Percentiles rank a stretch among this genome's conserved stretches.
phyloP scores from a whole-genome alignment of 1,140 invertebrate genomes.

The Drosophila willistoni region DNA sequence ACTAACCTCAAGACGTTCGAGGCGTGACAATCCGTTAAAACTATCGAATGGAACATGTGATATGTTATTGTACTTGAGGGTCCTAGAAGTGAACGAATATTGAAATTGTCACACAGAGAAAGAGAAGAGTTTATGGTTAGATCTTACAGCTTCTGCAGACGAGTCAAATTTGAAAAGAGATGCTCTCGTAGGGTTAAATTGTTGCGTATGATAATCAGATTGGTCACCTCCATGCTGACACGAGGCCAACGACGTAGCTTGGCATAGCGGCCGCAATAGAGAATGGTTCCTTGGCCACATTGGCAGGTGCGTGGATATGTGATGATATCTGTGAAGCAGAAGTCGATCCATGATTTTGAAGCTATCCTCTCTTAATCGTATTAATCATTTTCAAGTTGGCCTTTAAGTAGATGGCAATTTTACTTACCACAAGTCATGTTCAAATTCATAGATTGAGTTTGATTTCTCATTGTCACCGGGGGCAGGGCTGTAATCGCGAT shows the following conservation, averaged over 20 bases:
- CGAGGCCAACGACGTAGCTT: slow-evolving; percentile 59
- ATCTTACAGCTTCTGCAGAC: slow-evolving; percentile 64
- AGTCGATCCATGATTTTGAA: no score
- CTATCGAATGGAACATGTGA: slow-evolving; percentile 68
- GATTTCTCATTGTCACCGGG: slow-evolving; percentile 38
- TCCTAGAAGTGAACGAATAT: slow-evolving; percentile 29
- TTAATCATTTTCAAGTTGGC: no score
- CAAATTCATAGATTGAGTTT: slow-evolving; percentile 25
- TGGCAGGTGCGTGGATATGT: slow-evolving; percentile 74
- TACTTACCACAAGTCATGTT: slow-evolving; percentile 55
- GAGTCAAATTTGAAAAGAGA: slow-evolving; percentile 57
- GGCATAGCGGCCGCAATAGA: slow-evolving; percentile 67
- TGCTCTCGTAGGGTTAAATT: slow-evolving; percentile 64
- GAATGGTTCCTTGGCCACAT: slow-evolving; percentile 57
- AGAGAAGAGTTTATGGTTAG: not conserved
- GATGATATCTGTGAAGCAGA: slow-evolving; percentile 45
- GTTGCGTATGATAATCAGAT: slow-evolving; percentile 67
- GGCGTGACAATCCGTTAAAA: slow-evolving; percentile 56
- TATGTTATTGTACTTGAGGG: slow-evolving; percentile 79
- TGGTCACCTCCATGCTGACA: slow-evolving; percentile 69
- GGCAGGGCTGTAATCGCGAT: slow-evolving; percentile 33
- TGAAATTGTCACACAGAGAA: not conserved
- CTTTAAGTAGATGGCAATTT: not conserved
- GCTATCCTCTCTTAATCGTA: no score
- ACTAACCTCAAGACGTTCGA: slow-evolving; percentile 77